phyloP scores from a whole-genome alignment of 2,113 vertebrate genomes.

The Misgurnus mizolepis region DNA sequence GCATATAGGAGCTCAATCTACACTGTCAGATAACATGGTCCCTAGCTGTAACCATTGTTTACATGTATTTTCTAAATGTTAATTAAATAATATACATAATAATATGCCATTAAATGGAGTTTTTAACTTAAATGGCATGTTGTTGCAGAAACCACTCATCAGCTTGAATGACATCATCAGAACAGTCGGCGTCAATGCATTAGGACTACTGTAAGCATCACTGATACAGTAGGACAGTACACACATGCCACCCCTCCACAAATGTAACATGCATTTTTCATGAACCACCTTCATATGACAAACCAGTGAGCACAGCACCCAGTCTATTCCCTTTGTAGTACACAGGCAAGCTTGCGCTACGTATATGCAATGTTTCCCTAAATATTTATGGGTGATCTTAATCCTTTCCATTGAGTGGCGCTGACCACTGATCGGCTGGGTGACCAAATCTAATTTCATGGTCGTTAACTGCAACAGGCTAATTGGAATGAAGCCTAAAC shows the following conservation, averaged over 20 bases:
- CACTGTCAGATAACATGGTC: background rate
- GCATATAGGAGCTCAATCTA: background rate
- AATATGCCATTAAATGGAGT: no score
- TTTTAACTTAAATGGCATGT: background rate
- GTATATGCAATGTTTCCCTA: conserved; percentile 33
- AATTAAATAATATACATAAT: no score
- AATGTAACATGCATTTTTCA: conserved; percentile 32
- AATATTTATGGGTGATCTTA: conserved; percentile 50
- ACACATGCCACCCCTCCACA: background rate
- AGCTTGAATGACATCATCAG: background rate
- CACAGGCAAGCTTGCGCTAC: background rate
- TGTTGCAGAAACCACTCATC: background rate
- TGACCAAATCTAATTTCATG: conserved; percentile 74
- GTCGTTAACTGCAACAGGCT: conserved; percentile 69
- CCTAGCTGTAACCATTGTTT: no score
- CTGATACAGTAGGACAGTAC: background rate
- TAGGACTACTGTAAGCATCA: background rate
- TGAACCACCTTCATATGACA: conserved; percentile 23
- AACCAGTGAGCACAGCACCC: conserved; percentile 11
- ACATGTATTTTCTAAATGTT: no score
- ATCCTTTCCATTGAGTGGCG: conserved; percentile 48
- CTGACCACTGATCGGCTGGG: conserved; percentile 61
- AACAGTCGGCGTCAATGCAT: background rate
- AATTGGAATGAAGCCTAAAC: conserved; percentile 66
- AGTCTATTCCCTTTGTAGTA: background rate